Percentiles rank a stretch among this genome's conserved stretches.
Evolutionary conservation across 1,140 invertebrate species (phyloP).

Genomic region (Galleria mellonella): DNA sequence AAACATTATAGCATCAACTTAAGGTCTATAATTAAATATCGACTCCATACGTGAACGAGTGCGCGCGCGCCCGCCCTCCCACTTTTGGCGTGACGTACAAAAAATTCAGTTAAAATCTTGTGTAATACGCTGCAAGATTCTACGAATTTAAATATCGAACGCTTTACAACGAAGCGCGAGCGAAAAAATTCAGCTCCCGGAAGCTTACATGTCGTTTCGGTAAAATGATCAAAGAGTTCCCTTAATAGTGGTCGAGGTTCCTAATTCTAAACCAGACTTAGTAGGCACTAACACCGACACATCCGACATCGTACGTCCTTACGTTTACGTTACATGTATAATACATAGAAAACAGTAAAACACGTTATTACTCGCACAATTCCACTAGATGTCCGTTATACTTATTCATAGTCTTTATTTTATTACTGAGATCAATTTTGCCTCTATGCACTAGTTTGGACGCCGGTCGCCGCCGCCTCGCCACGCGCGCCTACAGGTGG

Average conservation of each 20-base stretch:
- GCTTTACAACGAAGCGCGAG: constrained; percentile 14
- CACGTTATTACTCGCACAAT: constrained; percentile 61
- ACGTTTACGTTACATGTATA: constrained; percentile 47
- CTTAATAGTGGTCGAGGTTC: constrained; percentile 63
- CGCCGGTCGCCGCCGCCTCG: constrained; percentile 22
- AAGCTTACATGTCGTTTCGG: constrained; percentile 52
- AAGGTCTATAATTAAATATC: not conserved
- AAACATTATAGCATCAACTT: constrained; percentile 1
- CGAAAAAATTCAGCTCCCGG: constrained; percentile 42
- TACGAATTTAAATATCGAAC: constrained; percentile 35
- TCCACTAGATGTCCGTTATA: constrained; percentile 63
- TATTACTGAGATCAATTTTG: constrained; percentile 70
- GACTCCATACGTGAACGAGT: not conserved
- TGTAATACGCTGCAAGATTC: constrained; percentile 34
- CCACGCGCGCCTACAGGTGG: not conserved
- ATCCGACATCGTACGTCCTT: constrained; percentile 42
- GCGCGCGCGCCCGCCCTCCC: not conserved
- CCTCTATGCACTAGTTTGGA: constrained; percentile 54
- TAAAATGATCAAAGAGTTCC: constrained; percentile 55
- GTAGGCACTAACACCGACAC: constrained; percentile 66
- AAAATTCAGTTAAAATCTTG: constrained; percentile 53
- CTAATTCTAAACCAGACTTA: constrained; percentile 62
- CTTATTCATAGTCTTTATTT: constrained; percentile 60
- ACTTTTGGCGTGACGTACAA: constrained; percentile 5
- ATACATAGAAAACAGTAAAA: constrained; percentile 66